Evolutionary conservation across 2,113 vertebrate genomes (phyloP).

Genomic region (Neodon shergylaensis): DNA sequence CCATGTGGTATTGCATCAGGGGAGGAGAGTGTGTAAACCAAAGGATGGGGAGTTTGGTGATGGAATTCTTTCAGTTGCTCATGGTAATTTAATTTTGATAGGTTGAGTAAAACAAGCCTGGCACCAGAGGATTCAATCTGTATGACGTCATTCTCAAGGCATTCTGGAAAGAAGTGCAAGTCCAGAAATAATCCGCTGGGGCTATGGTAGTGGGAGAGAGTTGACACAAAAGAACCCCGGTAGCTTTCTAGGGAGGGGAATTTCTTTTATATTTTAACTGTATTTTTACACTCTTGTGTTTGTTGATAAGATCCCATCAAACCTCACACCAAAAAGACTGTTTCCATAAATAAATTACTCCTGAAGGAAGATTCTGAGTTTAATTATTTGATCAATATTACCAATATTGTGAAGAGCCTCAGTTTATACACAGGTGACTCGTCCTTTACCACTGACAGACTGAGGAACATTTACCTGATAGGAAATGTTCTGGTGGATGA

Average conservation of each 20-base stretch:
- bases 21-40: background rate
- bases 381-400: background rate
- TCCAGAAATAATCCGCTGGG: background rate
- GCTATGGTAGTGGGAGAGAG: background rate
- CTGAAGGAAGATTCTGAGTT: background rate
- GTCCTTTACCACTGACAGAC: background rate
- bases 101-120: background rate
- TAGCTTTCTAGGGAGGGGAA: background rate
- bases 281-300: background rate
- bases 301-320: background rate
- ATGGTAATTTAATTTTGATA: background rate
- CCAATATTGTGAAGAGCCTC: background rate
- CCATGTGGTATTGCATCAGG: background rate
- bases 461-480: background rate
- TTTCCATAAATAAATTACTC: background rate
- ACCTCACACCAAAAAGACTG: background rate
- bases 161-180: background rate
- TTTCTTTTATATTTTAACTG: background rate
- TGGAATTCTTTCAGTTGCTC: background rate
- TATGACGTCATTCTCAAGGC: background rate
- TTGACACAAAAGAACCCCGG: too few species aligned
- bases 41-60: background rate
- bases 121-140: background rate
- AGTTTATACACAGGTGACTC: background rate
- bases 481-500: background rate